Conservation (phyloP, 2,797 vertebrate genomes). For the Cephalopachus bancanus region DNA sequence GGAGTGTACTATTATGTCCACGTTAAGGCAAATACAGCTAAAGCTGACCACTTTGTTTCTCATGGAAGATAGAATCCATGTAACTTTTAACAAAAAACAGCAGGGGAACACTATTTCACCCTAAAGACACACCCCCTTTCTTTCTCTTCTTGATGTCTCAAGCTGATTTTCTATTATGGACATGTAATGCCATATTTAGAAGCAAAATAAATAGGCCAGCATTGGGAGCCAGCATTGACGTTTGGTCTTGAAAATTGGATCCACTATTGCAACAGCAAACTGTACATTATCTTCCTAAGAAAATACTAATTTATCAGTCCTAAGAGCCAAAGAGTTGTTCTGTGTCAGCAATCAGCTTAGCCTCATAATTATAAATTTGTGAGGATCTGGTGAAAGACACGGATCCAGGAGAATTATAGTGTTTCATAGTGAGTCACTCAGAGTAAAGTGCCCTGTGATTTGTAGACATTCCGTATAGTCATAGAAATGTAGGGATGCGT, state of each 20-base stretch:
- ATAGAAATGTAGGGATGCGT: constrained; percentile 61
- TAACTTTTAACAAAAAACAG: constrained; percentile 32
- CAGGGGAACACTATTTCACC: constrained; percentile 13
- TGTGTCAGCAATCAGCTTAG: constrained; percentile 78
- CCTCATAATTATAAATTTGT: constrained; percentile 84
- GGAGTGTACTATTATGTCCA: background rate
- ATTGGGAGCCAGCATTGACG: constrained; percentile 69
- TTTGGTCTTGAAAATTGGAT: constrained; percentile 75
- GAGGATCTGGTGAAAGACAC: constrained; percentile 76
- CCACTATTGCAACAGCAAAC: constrained; percentile 69
- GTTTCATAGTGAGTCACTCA: constrained; percentile 79
- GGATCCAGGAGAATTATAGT: constrained; percentile 80
- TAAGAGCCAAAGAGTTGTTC: constrained; percentile 74
- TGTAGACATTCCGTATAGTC: constrained; percentile 73
- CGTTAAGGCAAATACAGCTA: background rate
- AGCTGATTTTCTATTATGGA: constrained; percentile 45
- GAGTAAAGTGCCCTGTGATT: constrained; percentile 77
- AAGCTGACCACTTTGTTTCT: constrained; percentile 4
- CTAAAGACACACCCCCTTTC: background rate
- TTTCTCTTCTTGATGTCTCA: constrained; percentile 47
- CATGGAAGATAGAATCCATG: constrained; percentile 10
- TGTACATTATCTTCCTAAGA: constrained; percentile 82
- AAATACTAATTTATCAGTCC: constrained; percentile 84
- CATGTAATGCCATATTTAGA: constrained; percentile 73
- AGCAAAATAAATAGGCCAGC: constrained; percentile 67